Conservation (phyloP, 1,140 invertebrate species). For the Hyposmocoma kahamanoa region DNA sequence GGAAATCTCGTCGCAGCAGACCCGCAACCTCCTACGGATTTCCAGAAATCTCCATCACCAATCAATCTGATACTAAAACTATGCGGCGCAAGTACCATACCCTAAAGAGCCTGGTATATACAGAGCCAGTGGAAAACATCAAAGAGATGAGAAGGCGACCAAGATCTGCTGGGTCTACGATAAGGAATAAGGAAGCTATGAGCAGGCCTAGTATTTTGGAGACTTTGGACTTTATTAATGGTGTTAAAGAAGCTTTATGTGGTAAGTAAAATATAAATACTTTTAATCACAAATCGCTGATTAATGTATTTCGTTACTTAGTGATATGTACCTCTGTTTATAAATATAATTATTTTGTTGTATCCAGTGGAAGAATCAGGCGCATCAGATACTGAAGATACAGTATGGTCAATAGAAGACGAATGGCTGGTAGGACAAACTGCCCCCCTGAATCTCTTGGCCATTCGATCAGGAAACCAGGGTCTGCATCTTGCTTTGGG, state of each 20-base stretch:
- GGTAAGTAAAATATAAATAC: conserved; percentile 32
- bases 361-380: conserved; percentile 50
- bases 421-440: conserved; percentile 41
- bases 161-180: conserved; percentile 50
- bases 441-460: conserved; percentile 35
- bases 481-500: conserved; percentile 31
- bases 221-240: conserved; percentile 62
- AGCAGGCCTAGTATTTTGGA: conserved; percentile 58
- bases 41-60: conserved; percentile 60
- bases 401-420: conserved; percentile 34
- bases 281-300: neutral
- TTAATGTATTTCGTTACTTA: neutral
- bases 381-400: conserved; percentile 46
- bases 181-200: conserved; percentile 46
- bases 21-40: conserved; percentile 46
- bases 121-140: conserved; percentile 53
- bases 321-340: neutral
- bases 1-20: conserved; percentile 30
- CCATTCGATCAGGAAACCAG: conserved; percentile 15
- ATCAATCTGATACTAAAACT: conserved; percentile 49
- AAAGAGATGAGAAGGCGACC: conserved; percentile 47
- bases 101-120: conserved; percentile 53
- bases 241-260: conserved; percentile 53
- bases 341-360: neutral
- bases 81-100: conserved; percentile 58